Conservation (phyloP, 2,888 invertebrate genomes). For the Drosophila formosana region DNA sequence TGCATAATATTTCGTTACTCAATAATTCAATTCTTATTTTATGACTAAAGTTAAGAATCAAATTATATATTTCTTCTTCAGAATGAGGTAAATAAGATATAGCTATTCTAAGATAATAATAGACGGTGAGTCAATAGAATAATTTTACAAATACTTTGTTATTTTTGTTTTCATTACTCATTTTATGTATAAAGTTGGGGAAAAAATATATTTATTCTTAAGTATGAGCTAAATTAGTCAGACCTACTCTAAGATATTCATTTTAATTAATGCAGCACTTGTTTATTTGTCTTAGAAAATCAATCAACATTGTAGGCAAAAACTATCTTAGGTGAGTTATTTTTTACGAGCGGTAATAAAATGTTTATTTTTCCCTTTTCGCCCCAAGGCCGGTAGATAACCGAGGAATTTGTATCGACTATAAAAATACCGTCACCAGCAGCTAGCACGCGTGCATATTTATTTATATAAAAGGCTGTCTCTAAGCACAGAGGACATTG, state of each 20-base stretch:
- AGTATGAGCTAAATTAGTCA: not conserved
- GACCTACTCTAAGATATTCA: not conserved
- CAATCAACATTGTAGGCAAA: conserved; percentile 2
- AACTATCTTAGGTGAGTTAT: not conserved
- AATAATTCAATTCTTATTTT: too few species aligned
- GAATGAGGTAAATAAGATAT: too few species aligned
- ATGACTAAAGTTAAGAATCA: too few species aligned
- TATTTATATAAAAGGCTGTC: not conserved
- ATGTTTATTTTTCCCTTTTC: not conserved
- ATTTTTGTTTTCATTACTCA: not conserved
- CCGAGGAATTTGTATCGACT: not conserved
- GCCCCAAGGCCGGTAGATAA: not conserved
- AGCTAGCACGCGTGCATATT: not conserved
- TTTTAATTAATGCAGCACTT: not conserved
- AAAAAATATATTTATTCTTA: not conserved
- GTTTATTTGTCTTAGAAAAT: conserved; percentile 1
- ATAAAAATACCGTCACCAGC: conserved; percentile 1
- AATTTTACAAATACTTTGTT: too few species aligned
- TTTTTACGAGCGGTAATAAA: not conserved
- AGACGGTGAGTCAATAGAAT: too few species aligned
- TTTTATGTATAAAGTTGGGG: not conserved
- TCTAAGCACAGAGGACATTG: not conserved
- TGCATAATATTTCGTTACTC: too few species aligned
- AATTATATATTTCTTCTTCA: too few species aligned
- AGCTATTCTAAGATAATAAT: too few species aligned